Evolutionary conservation across 2,888 invertebrate genomes (phyloP).

Genomic region (Idaea biselata): DNA sequence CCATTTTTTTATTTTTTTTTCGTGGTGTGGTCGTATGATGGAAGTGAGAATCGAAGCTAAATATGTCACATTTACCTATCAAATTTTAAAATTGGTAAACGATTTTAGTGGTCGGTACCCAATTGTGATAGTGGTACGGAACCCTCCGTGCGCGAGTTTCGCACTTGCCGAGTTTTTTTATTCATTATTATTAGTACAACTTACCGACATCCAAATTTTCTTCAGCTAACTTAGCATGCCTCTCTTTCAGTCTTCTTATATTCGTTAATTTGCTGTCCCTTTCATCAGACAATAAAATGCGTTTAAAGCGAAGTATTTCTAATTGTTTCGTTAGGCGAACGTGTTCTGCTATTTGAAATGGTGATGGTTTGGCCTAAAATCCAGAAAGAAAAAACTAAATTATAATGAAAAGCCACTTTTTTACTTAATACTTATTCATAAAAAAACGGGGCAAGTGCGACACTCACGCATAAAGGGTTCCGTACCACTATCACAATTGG

Average conservation of each 20-base stretch:
- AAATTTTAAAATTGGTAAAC: too few relatives aligned
- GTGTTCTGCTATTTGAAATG: constrained; percentile 83
- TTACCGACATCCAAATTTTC: constrained; percentile 86
- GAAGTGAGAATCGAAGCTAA: too few relatives aligned
- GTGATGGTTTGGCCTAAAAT: constrained; percentile 81
- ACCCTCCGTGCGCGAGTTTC: too few relatives aligned
- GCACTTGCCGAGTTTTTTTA: too few relatives aligned
- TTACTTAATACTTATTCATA: not conserved
- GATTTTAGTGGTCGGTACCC: too few relatives aligned
- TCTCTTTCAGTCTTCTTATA: constrained; percentile 83
- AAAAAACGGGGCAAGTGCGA: too few relatives aligned
- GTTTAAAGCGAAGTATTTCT: constrained; percentile 85
- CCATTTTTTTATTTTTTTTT: too few relatives aligned
- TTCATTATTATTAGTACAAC: constrained; percentile 17
- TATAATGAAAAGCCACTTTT: not conserved
- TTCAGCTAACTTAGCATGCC: constrained; percentile 82
- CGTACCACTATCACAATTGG: too few relatives aligned
- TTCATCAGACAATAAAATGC: constrained; percentile 85
- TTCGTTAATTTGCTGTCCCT: constrained; percentile 83
- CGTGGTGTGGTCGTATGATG: too few relatives aligned
- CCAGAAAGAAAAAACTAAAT: not conserved
- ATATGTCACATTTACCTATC: too few relatives aligned
- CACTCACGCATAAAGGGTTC: too few relatives aligned
- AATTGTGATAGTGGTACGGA: too few relatives aligned
- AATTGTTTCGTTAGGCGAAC: constrained; percentile 83